phyloP scores from a whole-genome alignment of 2,888 invertebrate species.

The Ectemnius lituratus region DNA sequence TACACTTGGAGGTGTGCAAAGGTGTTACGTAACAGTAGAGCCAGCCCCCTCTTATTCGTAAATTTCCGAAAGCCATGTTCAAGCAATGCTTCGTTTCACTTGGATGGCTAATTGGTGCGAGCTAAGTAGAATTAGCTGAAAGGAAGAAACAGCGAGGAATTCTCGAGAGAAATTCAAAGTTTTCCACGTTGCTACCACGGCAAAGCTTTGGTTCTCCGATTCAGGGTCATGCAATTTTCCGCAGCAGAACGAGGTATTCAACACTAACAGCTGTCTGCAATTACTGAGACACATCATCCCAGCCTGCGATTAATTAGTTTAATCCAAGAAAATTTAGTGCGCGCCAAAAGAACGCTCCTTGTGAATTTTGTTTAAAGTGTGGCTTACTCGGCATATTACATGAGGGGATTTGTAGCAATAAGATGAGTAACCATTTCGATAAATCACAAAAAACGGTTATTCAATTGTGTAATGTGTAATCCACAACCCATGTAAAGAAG shows the following conservation, averaged over 20 bases:
- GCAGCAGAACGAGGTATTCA: neutral
- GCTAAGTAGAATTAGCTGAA: too few species aligned
- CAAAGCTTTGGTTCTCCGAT: neutral
- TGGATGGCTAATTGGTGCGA: too few species aligned
- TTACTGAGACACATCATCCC: constrained; percentile 11
- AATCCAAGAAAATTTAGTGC: neutral
- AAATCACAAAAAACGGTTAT: too few species aligned
- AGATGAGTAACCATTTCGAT: too few species aligned
- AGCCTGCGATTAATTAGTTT: constrained; percentile 15
- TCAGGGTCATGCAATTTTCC: constrained; percentile 3
- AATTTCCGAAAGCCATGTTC: too few species aligned
- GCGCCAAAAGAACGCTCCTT: neutral
- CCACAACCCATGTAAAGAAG: too few species aligned
- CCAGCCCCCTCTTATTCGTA: neutral
- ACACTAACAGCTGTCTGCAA: constrained; percentile 15
- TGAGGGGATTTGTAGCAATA: too few species aligned
- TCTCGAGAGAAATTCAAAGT: neutral
- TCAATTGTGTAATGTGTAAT: too few species aligned
- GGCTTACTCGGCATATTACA: too few species aligned
- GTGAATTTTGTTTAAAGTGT: neutral
- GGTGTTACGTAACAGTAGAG: neutral
- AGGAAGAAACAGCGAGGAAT: too few species aligned
- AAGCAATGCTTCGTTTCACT: too few species aligned
- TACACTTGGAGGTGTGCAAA: neutral
- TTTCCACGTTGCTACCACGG: neutral